Evolutionary conservation across 2,797 vertebrate genomes (phyloP).

Genomic region (Anguilla marmorata): DNA sequence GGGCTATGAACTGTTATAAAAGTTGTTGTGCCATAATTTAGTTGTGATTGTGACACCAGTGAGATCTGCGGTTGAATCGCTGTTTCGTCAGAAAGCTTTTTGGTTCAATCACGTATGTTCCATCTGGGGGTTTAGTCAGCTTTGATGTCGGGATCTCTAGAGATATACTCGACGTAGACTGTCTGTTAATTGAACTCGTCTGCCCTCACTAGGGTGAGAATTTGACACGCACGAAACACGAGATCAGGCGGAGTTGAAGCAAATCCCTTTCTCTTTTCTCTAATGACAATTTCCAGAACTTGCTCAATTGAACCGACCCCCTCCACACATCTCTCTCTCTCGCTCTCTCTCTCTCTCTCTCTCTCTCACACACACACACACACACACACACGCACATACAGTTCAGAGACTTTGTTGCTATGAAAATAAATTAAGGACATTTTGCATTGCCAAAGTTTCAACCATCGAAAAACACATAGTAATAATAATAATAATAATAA

Average conservation of each 20-base stretch:
- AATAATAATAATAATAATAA: not conserved
- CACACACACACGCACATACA: not conserved
- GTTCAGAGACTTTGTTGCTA: too few relatives aligned
- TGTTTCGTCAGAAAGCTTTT: conserved; percentile 64
- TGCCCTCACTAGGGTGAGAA: conserved; percentile 65
- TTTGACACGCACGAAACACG: conserved; percentile 52
- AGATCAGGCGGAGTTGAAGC: conserved; percentile 64
- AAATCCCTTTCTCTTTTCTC: conserved; percentile 61
- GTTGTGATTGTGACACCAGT: conserved; percentile 66
- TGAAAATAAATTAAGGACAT: too few relatives aligned
- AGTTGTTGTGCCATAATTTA: conserved; percentile 59
- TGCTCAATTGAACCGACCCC: conserved; percentile 54
- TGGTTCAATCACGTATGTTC: conserved; percentile 70
- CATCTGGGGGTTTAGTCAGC: conserved; percentile 66
- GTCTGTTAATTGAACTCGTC: conserved; percentile 64
- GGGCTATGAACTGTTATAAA: conserved; percentile 55
- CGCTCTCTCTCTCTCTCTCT: not conserved
- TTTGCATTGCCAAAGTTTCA: too few relatives aligned
- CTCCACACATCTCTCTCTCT: not conserved
- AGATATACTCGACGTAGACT: conserved; percentile 70
- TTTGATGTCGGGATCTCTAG: conserved; percentile 74
- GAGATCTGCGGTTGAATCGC: conserved; percentile 73
- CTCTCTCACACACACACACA: not conserved
- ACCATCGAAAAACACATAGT: too few relatives aligned
- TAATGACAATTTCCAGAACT: conserved; percentile 59